Evolutionary conservation across 2,888 invertebrate species (phyloP).

Genomic region (Coleophora flavipennella): DNA sequence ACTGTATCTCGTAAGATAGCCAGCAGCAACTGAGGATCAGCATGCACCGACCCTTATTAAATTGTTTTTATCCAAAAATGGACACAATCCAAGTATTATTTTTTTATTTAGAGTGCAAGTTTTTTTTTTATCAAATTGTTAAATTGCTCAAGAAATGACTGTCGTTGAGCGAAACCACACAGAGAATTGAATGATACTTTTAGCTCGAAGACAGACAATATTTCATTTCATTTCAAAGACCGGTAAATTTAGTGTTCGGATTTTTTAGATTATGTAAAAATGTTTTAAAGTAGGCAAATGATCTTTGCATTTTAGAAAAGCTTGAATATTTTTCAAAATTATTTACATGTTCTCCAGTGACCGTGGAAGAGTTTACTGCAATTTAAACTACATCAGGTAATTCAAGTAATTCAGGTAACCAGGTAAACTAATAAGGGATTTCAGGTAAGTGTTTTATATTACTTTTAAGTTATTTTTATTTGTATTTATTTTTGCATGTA

Average conservation of each 20-base stretch:
- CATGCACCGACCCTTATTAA: conserved; percentile 13
- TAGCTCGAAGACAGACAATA: not conserved
- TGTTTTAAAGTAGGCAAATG: not conserved
- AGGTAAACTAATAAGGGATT: no score
- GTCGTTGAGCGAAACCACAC: not conserved
- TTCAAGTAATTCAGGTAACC: no score
- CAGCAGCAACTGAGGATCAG: conserved; percentile 5
- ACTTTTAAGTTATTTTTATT: no score
- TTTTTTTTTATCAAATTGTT: not conserved
- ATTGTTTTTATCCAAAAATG: conserved; percentile 9
- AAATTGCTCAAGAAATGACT: not conserved
- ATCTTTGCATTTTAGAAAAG: not conserved
- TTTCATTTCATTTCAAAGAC: no score
- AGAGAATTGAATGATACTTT: not conserved
- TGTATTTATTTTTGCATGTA: no score
- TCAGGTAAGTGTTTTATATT: no score
- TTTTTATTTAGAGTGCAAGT: conserved; percentile 3
- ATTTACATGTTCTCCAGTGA: not conserved
- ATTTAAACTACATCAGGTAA: no score
- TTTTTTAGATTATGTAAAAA: not conserved
- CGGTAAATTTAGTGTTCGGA: not conserved
- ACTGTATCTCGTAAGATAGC: conserved; percentile 1
- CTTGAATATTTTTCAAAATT: not conserved
- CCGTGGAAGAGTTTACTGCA: no score
- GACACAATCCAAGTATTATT: conserved; percentile 5